Evolutionary conservation across 2,797 vertebrate species (phyloP).

Genomic region (Pelochelys cantorii): DNA sequence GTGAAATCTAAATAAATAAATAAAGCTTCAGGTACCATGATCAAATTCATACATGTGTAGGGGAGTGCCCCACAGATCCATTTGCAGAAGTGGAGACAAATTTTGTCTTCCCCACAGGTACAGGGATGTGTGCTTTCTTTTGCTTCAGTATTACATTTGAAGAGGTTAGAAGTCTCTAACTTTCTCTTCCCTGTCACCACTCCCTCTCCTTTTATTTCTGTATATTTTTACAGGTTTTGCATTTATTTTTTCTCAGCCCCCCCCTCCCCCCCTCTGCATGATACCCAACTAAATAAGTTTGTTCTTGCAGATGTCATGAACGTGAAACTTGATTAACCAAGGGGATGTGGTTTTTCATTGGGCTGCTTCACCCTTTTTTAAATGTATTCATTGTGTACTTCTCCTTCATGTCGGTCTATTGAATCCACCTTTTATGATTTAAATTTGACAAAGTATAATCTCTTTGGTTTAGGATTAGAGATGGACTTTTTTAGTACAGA

Average conservation of each 20-base stretch:
- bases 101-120: slow-evolving; percentile 7
- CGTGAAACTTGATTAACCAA: slow-evolving; percentile 11
- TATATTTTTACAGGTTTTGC: background rate
- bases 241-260: accelerated
- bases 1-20: background rate
- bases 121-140: background rate
- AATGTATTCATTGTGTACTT: background rate
- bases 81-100: slow-evolving; percentile 4
- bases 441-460: background rate
- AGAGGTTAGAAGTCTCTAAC: background rate
- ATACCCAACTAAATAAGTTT: background rate
- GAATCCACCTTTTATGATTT: slow-evolving; percentile 24
- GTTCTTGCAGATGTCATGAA: background rate
- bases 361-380: background rate
- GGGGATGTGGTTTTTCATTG: background rate
- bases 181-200: background rate
- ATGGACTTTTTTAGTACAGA: slow-evolving; percentile 15
- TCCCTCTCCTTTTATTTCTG: accelerated
- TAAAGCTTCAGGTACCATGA: background rate
- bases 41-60: background rate
- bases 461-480: background rate
- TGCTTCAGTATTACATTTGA: accelerated
- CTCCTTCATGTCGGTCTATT: background rate
- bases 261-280: accelerated
- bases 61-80: slow-evolving; percentile 9